Percentiles rank a stretch among this genome's conserved stretches.
These are phyloP conservation scores for Aradophagus sp. DNA, from an alignment of 1,140 invertebrate species.

Conservation along the genomic window DNA sequence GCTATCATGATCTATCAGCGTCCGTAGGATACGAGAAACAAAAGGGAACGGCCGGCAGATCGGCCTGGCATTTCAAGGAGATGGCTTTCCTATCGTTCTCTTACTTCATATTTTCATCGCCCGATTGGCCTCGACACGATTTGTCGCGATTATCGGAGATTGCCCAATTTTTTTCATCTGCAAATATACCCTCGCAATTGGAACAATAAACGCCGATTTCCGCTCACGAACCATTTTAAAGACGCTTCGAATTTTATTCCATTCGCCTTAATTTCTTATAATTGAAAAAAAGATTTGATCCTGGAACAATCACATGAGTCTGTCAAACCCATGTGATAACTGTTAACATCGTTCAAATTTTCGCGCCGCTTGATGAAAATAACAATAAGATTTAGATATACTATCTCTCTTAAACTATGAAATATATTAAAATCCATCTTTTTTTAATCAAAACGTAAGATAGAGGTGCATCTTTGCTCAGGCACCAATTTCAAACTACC, in stretches of 20 bases:
- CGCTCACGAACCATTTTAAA: not conserved
- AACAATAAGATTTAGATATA: too few species aligned
- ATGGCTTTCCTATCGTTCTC: conserved; percentile 58
- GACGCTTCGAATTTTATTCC: not conserved
- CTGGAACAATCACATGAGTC: too few species aligned
- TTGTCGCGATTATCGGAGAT: conserved; percentile 39
- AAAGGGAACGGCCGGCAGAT: conserved; percentile 56
- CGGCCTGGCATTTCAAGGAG: conserved; percentile 58
- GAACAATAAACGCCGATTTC: not conserved
- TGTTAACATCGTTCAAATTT: too few species aligned
- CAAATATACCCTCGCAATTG: not conserved
- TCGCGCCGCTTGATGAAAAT: too few species aligned
- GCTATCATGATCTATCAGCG: conserved; percentile 54
- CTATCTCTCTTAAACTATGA: too few species aligned
- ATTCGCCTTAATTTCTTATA: too few species aligned
- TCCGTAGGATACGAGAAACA: conserved; percentile 49
- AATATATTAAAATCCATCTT: too few species aligned
- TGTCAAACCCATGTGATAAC: too few species aligned
- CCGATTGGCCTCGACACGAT: conserved; percentile 42
- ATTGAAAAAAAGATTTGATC: too few species aligned
- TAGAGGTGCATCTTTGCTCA: too few species aligned
- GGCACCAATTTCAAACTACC: conserved; percentile 33
- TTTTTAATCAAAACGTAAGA: too few species aligned
- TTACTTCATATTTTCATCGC: conserved; percentile 44
- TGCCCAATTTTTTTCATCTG: conserved; percentile 27